Evolutionary conservation across 1,140 invertebrate genomes (phyloP).

Genomic region (Odontomachus brunneus): DNA sequence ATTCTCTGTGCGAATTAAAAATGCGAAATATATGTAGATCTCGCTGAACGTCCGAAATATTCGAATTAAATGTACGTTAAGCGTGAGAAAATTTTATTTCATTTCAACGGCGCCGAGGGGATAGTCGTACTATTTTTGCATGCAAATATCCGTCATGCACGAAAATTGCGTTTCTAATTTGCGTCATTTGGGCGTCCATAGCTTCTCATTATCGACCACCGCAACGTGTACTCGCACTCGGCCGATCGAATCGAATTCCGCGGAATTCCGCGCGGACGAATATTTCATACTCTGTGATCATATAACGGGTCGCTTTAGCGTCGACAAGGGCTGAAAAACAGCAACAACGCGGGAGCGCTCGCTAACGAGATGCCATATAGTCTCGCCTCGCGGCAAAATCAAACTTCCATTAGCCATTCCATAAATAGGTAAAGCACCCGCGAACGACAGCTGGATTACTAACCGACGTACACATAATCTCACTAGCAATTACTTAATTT

Average conservation of each 20-base stretch:
- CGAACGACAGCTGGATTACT: constrained; percentile 27
- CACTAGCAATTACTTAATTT: constrained; percentile 19
- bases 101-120: neutral
- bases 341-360: constrained; percentile 13
- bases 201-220: constrained; percentile 50
- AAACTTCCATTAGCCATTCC: constrained; percentile 48
- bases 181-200: constrained; percentile 52
- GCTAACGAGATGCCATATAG: constrained; percentile 35
- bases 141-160: constrained; percentile 30
- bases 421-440: neutral
- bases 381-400: constrained; percentile 52
- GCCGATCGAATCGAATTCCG: constrained; percentile 50
- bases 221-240: constrained; percentile 31
- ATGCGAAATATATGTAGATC: neutral
- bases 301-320: constrained; percentile 39
- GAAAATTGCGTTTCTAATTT: constrained; percentile 58
- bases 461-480: constrained; percentile 9
- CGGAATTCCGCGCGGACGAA: constrained; percentile 34
- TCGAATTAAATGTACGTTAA: constrained; percentile 27
- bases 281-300: constrained; percentile 51
- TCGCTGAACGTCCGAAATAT: constrained; percentile 22
- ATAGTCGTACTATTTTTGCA: constrained; percentile 30
- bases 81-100: constrained; percentile 40
- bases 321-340: constrained; percentile 35
- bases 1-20: constrained; percentile 27